Conservation (phyloP, 1,140 invertebrate species). For the Drosophila bifasciata region DNA sequence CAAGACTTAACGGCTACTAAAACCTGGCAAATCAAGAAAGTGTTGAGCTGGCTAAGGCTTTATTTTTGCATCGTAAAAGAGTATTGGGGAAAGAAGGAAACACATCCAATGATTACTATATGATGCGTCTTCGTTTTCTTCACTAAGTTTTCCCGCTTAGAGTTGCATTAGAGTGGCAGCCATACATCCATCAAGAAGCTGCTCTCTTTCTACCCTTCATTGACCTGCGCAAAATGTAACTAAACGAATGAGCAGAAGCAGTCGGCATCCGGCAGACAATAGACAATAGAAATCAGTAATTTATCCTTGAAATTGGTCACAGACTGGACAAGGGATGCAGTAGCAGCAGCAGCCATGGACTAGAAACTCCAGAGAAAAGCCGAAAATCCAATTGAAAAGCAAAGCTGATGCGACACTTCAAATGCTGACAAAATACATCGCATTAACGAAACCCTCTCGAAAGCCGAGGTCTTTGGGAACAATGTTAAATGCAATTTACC, state of each 20-base stretch:
- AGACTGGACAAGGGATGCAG: conserved; percentile 4
- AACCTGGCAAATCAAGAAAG: conserved; percentile 41
- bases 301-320: conserved; percentile 48
- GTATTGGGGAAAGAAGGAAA: conserved; percentile 12
- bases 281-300: conserved; percentile 65
- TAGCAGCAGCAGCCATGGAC: too few relatives aligned
- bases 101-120: conserved; percentile 43
- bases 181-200: neutral
- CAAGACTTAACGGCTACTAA: conserved; percentile 60
- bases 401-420: conserved; percentile 66
- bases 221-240: conserved; percentile 19
- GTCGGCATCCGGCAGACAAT: conserved; percentile 46
- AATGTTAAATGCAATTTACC: conserved; percentile 69
- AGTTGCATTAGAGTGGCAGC: neutral
- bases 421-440: conserved; percentile 78
- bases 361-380: conserved; percentile 49
- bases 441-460: conserved; percentile 52
- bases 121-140: conserved; percentile 25
- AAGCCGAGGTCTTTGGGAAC: conserved; percentile 21
- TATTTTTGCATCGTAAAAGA: conserved; percentile 22
- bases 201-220: neutral
- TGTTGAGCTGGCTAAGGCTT: conserved; percentile 53
- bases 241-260: conserved; percentile 6
- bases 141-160: conserved; percentile 8
- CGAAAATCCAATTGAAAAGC: conserved; percentile 57